phyloP scores from a whole-genome alignment of 2,888 invertebrate genomes.

The Oithona nana region DNA sequence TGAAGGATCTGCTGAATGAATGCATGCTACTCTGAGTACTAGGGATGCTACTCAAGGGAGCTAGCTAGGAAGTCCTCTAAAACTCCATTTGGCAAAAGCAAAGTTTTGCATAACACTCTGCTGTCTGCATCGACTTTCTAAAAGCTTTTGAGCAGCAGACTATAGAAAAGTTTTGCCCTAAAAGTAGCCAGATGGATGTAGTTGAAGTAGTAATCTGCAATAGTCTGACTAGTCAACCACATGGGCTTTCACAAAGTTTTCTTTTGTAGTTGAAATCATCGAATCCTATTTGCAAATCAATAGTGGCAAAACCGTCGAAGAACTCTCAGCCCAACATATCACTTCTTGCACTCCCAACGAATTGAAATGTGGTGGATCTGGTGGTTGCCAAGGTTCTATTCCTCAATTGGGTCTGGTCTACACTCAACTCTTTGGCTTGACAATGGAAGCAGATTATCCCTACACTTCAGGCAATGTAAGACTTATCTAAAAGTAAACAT shows the following conservation, averaged over 20 bases:
- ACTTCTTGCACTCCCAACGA: constrained; percentile 14
- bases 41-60: neutral
- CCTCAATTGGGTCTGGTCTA: constrained; percentile 10
- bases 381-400: constrained; percentile 15
- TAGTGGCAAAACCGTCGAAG: neutral
- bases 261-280: constrained; percentile 27
- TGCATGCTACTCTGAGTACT: too few species aligned
- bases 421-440: constrained; percentile 7
- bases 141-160: too few species aligned
- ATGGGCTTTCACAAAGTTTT: too few species aligned
- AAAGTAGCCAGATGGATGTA: too few species aligned
- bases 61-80: neutral
- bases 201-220: too few species aligned
- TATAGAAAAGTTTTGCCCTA: too few species aligned
- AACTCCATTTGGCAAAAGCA: neutral
- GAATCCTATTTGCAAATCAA: constrained; percentile 9
- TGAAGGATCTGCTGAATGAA: too few species aligned
- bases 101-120: too few species aligned
- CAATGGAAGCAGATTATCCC: constrained; percentile 10
- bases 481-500: neutral
- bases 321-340: constrained; percentile 10
- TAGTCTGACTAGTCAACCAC: too few species aligned
- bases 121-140: too few species aligned
- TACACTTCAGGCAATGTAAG: constrained; percentile 1
- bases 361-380: constrained; percentile 11